Conservation (phyloP, 1,140 invertebrate genomes). For the Gonioctena quinquepunctata region DNA sequence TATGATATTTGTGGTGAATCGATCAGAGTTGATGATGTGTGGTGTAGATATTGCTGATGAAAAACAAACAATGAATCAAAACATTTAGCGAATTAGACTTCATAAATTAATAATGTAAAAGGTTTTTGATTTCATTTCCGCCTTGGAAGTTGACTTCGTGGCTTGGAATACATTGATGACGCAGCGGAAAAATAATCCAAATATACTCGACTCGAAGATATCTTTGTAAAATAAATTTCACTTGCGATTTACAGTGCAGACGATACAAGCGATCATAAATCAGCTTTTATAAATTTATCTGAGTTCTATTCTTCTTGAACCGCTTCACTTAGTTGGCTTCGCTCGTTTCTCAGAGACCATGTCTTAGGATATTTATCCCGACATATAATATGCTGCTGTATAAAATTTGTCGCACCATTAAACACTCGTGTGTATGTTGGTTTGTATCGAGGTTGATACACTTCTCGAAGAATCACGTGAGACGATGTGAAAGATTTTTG, state of each 20-base stretch:
- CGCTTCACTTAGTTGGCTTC: constrained; percentile 48
- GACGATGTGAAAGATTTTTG: constrained; percentile 7
- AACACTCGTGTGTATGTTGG: constrained; percentile 47
- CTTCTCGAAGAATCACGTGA: constrained; percentile 12
- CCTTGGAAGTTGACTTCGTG: no score
- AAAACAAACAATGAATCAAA: no score
- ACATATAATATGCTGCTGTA: constrained; percentile 51
- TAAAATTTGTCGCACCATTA: constrained; percentile 54
- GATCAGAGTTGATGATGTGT: no score
- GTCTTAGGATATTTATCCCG: constrained; percentile 49
- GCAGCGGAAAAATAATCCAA: constrained; percentile 9
- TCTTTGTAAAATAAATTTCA: constrained; percentile 43
- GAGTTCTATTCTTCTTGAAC: constrained; percentile 49
- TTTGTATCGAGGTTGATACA: constrained; percentile 34
- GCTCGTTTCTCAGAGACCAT: constrained; percentile 44
- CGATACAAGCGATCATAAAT: constrained; percentile 46
- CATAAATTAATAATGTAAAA: no score
- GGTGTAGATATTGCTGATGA: no score
- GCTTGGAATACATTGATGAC: no score
- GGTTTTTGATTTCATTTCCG: no score
- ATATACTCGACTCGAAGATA: constrained; percentile 26
- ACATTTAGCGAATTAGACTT: no score
- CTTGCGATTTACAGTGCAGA: constrained; percentile 48
- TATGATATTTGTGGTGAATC: no score
- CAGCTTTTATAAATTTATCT: constrained; percentile 51